Evolutionary conservation across 1,140 invertebrate genomes (phyloP), one percentile per base, ranked within the genome.

Genomic region (Cheumatopsyche charites): DNA sequence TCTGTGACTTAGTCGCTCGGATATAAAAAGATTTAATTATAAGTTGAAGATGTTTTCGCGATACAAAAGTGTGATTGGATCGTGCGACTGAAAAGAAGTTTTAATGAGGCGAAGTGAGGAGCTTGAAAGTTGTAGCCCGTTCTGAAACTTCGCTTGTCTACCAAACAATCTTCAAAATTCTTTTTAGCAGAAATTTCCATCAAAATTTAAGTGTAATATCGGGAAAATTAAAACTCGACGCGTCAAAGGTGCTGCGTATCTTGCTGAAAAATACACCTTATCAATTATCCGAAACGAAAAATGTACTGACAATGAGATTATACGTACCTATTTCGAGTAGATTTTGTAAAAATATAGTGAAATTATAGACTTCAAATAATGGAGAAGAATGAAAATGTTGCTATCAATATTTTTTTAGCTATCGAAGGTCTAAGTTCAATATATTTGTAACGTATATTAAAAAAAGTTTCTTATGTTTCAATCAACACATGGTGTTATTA

Each of bases 21-120:
- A 47, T 69, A 49, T 58, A 63, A 62, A 47, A 25, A 49, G 58
- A 71, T 52, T 71, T 71, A 71, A 71, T 71, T 71, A 66, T 58
- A 58, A 71, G 25, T 71, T 67, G 47, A 47, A 71, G 63, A 66
- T 55, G 62, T 58, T 71, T 63, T 71, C 62, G 43, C 70, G 62
- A 71, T 71, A 66, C 62, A 71, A 71, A 62, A 63, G 62, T 25
- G 45, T 26, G 70, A 71, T 71, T 63, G 70, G 45, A 66, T 63
- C 26, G 23, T 65, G 61, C 13, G 25, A 58, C 63, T 43, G 43
- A 49, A 55, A 66, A 55, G 62, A 66, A 71, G 62, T 71, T 71
- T 71, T 71, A 71, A 71, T 71, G 65, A 67, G 47, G 43, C 65
- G 21, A 15, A 26, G 65, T 47, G 62, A 25, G 61, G 61, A 13